Percentiles rank a stretch among this genome's conserved stretches.
phyloP scores from a whole-genome alignment of 2,797 vertebrate genomes.

The Sebastes aleutianus region DNA sequence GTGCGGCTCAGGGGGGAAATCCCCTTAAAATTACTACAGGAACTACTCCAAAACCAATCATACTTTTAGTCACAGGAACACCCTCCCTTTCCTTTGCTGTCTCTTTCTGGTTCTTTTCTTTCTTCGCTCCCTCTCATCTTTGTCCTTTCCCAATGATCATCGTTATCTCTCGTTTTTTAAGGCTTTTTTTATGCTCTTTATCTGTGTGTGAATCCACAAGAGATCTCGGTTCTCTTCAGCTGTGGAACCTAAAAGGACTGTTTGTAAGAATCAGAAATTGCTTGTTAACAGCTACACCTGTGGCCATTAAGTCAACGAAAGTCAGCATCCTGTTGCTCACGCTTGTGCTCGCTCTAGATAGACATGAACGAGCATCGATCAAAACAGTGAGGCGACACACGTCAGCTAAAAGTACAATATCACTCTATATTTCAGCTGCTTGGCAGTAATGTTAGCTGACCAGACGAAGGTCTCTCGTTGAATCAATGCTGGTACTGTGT shows the following conservation, averaged over 20 bases:
- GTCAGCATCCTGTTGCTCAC: no score
- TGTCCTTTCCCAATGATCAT: neutral
- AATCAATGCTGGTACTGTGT: no score
- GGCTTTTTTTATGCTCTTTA: neutral
- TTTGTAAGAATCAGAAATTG: no score
- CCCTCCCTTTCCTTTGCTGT: conserved; percentile 3
- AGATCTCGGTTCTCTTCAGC: neutral
- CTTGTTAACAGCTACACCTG: no score
- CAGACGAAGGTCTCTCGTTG: no score
- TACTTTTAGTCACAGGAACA: conserved; percentile 17
- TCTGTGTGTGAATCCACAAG: neutral
- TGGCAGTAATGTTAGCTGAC: no score
- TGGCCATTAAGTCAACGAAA: no score
- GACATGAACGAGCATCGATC: no score
- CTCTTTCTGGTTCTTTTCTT: conserved; percentile 9
- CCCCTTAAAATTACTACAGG: conserved; percentile 66
- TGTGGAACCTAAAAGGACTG: neutral
- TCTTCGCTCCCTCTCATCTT: neutral
- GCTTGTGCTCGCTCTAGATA: no score
- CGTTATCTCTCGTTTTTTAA: neutral
- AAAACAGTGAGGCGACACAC: no score
- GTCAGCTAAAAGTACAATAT: no score
- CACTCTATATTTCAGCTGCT: no score
- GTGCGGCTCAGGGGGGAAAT: conserved; percentile 64
- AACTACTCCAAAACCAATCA: conserved; percentile 64